Conservation (phyloP, 2,113 vertebrate species). For the Rutilus rutilus region DNA sequence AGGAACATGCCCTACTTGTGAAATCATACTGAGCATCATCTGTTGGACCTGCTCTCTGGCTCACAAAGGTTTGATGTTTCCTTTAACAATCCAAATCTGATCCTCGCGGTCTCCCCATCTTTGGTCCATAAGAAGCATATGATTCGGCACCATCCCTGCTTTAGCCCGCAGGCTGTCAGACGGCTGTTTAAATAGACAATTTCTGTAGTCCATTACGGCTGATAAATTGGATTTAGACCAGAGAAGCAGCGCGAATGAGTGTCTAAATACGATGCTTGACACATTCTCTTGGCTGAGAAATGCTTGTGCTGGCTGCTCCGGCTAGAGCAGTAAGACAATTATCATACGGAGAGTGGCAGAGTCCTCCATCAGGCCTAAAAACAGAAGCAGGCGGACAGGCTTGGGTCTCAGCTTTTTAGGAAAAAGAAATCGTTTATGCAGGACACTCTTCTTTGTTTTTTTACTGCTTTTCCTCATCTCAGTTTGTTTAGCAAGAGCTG, state of each 20-base stretch:
- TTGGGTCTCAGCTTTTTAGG: constrained; percentile 12
- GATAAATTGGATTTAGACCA: constrained; percentile 76
- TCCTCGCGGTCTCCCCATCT: neutral
- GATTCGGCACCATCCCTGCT: constrained; percentile 48
- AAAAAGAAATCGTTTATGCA: constrained; percentile 15
- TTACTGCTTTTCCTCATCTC: neutral
- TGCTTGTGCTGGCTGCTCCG: constrained; percentile 3
- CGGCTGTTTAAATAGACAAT: constrained; percentile 69
- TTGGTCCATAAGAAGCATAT: constrained; percentile 47
- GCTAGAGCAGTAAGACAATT: constrained; percentile 40
- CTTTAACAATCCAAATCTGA: constrained; percentile 11
- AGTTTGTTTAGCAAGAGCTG: constrained; percentile 17
- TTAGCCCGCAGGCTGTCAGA: constrained; percentile 56
- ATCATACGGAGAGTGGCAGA: constrained; percentile 27
- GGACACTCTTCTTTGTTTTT: neutral
- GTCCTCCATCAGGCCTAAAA: constrained; percentile 49
- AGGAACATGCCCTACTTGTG: neutral
- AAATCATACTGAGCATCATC: neutral
- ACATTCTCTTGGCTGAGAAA: constrained; percentile 48
- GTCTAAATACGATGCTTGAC: constrained; percentile 61
- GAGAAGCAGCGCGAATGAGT: constrained; percentile 61
- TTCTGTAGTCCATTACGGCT: constrained; percentile 75
- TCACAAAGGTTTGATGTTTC: constrained; percentile 1
- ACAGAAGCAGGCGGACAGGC: constrained; percentile 29
- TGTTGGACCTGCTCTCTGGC: neutral